Evolutionary conservation across 2,888 invertebrate genomes (phyloP), one percentile per base, ranked within the genome.

Genomic region (Ormia ochracea): DNA sequence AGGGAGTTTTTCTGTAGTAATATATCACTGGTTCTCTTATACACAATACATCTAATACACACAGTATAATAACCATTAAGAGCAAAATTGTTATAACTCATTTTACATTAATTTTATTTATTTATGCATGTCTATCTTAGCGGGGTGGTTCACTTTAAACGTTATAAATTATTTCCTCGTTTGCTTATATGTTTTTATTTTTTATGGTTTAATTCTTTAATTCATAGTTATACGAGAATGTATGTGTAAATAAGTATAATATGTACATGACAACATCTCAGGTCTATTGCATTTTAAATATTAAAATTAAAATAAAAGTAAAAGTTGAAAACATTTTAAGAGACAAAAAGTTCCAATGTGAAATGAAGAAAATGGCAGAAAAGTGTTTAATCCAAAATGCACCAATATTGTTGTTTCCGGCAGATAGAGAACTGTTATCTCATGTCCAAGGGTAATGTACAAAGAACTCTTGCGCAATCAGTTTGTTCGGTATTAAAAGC

Each of bases 181-280:
- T 69, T 45, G 2, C 36, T 50, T 48, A 36, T 48, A 38, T 59
- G 26, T 65, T 59, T 59, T 19, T 17, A 14, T 75, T 19, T 43
- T 59, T 33, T 52, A 41, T 43, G 10, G 45, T 19, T 6, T 65
- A 45, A 52, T 52, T 38, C 45, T 54, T 41, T 72, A 63, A 58
- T 80, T 76, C 61, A 68, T 52, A 58, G n/a, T n/a, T n/a, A n/a
- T n/a, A n/a, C n/a, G n/a, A n/a, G n/a, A n/a, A n/a, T n/a, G n/a
- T n/a, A n/a, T n/a, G n/a, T 52, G 58, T 61, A 79, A 79, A 75
- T 74, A 75, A 79, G 74, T 79, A 59, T 68, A 61, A 66, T 79
- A 75, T 75, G 36, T 79, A 72, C 70, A 79, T 52, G 75, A 72
- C 59, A 72, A 41, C 74, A 59, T 79, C 66, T 52, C 28, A 70